Evolutionary conservation across 2,797 vertebrate species (phyloP), one percentile per base, ranked within the genome.

Genomic region (Picus viridis): DNA sequence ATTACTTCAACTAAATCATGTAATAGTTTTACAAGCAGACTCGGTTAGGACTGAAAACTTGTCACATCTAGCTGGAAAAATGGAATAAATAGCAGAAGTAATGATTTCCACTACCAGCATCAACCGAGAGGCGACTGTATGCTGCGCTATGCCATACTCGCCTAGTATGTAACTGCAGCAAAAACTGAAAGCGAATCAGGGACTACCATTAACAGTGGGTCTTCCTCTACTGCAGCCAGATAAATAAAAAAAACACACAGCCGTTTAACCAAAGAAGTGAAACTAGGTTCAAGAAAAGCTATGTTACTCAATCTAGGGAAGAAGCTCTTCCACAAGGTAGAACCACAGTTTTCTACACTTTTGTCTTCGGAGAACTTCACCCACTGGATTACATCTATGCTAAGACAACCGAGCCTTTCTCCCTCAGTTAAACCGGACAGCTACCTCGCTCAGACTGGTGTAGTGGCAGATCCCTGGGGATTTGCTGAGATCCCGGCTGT

Each of bases 1-100:
- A 94, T 96, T 95, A 95, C 73, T 94, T 89, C 73, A 83, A 88
- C 88, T 94, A 94, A 96, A 94, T 43, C 57, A 2, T 10, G 0
- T 89, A 89, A 92, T 26, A 90, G 92, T 90, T 95, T 95, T 89
- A 94, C 7, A 15, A 36, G 26, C 62, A 91, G 71, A 86, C 49
- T 69, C 19, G 3, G 49, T 47, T 13, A 67, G 68, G 30, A 34
- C 71, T 64, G 58, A 68, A 68, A 84, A 83, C 58, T 64, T 73
- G 39, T 27, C 77, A 45, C 57, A 16, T 61, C 62, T 54, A 79
- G n/a, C 29, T 30, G 32, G 15, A 45, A 32, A 61, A 88, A 54
- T 3, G 10, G 32, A 76, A 73, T 43, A 88, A 91, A 70, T 2
- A 81, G 39, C 53, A 56, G 8, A 75, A 85, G 12, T 5, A 70